A percentile compares a stretch with the other conserved stretches of the same genome.
These are phyloP conservation scores for Trachops cirrhosus DNA, from an alignment of 2,797 vertebrate species.

Conservation along the genomic window DNA sequence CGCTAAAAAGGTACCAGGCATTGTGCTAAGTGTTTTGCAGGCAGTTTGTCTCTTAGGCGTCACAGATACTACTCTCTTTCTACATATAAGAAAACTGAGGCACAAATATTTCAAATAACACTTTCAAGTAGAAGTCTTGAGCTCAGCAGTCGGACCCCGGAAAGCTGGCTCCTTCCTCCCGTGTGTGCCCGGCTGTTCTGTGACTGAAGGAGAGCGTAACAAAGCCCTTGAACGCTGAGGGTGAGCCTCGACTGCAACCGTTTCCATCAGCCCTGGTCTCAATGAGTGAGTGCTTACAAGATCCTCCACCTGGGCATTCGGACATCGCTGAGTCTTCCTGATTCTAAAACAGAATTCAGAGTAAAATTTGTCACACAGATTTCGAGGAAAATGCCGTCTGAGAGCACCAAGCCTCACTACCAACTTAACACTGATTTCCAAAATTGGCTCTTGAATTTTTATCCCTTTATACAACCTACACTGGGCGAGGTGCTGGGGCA, in stretches of 20 bases:
- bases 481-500: not conserved
- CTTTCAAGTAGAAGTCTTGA: not conserved
- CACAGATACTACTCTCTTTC: not conserved
- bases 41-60: not conserved
- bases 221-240: not conserved
- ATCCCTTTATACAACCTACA: not conserved
- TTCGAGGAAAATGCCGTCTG: not conserved
- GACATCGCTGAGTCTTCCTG: not conserved
- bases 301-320: not conserved
- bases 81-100: not conserved
- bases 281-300: too few relatives aligned
- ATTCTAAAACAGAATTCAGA: not conserved
- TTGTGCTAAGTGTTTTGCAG: not conserved
- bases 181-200: not conserved
- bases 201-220: not conserved
- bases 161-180: not conserved
- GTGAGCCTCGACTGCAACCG: too few relatives aligned
- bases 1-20: not conserved
- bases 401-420: not conserved
- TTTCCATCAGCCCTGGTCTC: not conserved
- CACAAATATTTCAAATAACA: not conserved
- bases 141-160: too few relatives aligned
- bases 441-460: not conserved
- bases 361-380: not conserved
- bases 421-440: not conserved